A percentile compares a stretch with the other conserved stretches of the same genome.
Conservation (phyloP, 1,140 invertebrate genomes). For the Drosophila obscura region DNA sequence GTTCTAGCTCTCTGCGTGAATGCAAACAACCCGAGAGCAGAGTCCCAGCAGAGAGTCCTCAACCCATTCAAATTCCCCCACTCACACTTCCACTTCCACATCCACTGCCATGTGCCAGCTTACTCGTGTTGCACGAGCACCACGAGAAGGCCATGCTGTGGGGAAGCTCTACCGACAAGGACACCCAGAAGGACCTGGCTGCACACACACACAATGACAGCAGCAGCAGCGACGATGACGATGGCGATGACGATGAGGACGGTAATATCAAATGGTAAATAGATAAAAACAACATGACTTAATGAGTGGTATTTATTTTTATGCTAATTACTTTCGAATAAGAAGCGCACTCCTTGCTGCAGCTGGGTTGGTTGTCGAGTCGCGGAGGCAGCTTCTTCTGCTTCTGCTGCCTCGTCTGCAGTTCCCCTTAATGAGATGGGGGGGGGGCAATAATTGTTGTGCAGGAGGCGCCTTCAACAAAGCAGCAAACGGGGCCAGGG, state of each 20-base stretch:
- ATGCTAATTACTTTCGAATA: slow-evolving; percentile 82
- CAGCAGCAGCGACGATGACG: background rate
- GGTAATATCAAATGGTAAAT: slow-evolving; percentile 73
- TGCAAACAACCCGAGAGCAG: slow-evolving; percentile 25
- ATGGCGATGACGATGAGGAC: background rate
- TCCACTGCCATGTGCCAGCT: too few species aligned
- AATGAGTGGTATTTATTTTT: slow-evolving; percentile 82
- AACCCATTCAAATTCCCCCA: too few species aligned
- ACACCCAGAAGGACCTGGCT: background rate
- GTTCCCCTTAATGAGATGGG: too few species aligned
- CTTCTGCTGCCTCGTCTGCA: too few species aligned
- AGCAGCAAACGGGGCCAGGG: too few species aligned
- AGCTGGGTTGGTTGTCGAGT: slow-evolving; percentile 3
- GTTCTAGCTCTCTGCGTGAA: slow-evolving; percentile 28
- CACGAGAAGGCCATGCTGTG: too few species aligned
- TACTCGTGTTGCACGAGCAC: too few species aligned
- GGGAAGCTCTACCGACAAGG: slow-evolving; percentile 17
- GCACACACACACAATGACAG: slow-evolving; percentile 4
- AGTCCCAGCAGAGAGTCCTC: too few species aligned
- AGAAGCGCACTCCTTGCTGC: slow-evolving; percentile 16
- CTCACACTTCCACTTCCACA: too few species aligned
- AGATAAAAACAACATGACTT: slow-evolving; percentile 82
- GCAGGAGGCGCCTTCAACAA: too few species aligned
- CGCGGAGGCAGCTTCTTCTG: too few species aligned
- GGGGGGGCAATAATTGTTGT: too few species aligned